These are phyloP conservation scores for Miltochrista miniata DNA, from an alignment of 2,888 invertebrate species.

Conservation along the genomic window DNA sequence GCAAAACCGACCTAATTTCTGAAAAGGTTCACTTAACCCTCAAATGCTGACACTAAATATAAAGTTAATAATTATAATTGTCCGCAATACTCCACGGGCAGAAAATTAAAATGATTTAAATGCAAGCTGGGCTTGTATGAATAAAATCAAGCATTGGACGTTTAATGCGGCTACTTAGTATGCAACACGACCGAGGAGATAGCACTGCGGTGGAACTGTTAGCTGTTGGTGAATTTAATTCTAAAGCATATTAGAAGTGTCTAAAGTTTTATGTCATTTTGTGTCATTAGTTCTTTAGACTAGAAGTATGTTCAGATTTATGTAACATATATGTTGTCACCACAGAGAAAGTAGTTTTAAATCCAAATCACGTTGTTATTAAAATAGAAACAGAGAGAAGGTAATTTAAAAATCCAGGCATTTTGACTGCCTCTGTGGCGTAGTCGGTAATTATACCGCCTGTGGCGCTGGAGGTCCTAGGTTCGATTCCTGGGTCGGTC, in stretches of 20 bases:
- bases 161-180: conserved; percentile 41
- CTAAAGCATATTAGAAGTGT: neutral
- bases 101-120: conserved; percentile 47
- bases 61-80: conserved; percentile 47
- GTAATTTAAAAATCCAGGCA: too few relatives aligned
- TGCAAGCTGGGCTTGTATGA: conserved; percentile 26
- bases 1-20: conserved; percentile 4
- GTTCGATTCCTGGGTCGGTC: too few relatives aligned
- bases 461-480: too few relatives aligned
- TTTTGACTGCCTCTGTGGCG: too few relatives aligned
- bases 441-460: too few relatives aligned
- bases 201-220: conserved; percentile 22
- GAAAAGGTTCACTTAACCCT: conserved; percentile 22
- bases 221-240: conserved; percentile 14
- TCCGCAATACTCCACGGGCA: conserved; percentile 28
- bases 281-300: too few relatives aligned
- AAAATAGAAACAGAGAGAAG: too few relatives aligned
- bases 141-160: conserved; percentile 31
- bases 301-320: too few relatives aligned
- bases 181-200: conserved; percentile 33
- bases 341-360: too few relatives aligned
- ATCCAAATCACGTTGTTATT: too few relatives aligned
- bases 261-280: neutral
- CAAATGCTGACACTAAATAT: conserved; percentile 25
- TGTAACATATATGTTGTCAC: too few relatives aligned